These are phyloP conservation scores for Chrosomus eos DNA, from an alignment of 2,797 vertebrate species.

Conservation along the genomic window DNA sequence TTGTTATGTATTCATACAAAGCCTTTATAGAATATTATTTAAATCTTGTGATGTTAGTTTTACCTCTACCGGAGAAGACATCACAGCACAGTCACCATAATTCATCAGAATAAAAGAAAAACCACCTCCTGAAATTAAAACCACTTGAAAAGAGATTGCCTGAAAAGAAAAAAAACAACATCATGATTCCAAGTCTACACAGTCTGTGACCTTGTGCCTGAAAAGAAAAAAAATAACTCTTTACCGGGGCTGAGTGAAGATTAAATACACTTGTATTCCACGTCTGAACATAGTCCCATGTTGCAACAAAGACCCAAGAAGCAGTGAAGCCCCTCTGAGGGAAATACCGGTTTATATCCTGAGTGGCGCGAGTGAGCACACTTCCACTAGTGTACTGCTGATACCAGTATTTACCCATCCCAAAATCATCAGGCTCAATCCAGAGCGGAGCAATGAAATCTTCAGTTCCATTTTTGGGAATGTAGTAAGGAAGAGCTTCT, in stretches of 20 bases:
- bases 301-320: slow-evolving; percentile 28
- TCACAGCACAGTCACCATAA: slow-evolving; percentile 28
- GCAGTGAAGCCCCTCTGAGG: slow-evolving; percentile 7
- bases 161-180: not conserved
- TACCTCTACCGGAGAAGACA: not conserved
- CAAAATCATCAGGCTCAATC: not conserved
- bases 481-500: not conserved
- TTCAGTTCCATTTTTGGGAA: not conserved
- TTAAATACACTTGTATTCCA: not conserved
- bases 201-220: not conserved
- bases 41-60: not conserved
- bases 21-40: not conserved
- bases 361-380: not conserved
- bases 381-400: not conserved
- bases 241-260: not conserved
- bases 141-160: slow-evolving; percentile 18
- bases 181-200: not conserved
- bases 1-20: not conserved
- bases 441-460: slow-evolving; percentile 27
- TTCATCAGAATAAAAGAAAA: slow-evolving; percentile 48
- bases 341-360: not conserved
- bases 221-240: not conserved
- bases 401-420: not conserved
- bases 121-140: slow-evolving; percentile 30
- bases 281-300: not conserved